These are phyloP conservation scores for Channa argus DNA, from an alignment of 2,113 vertebrate species.

Conservation along the genomic window DNA sequence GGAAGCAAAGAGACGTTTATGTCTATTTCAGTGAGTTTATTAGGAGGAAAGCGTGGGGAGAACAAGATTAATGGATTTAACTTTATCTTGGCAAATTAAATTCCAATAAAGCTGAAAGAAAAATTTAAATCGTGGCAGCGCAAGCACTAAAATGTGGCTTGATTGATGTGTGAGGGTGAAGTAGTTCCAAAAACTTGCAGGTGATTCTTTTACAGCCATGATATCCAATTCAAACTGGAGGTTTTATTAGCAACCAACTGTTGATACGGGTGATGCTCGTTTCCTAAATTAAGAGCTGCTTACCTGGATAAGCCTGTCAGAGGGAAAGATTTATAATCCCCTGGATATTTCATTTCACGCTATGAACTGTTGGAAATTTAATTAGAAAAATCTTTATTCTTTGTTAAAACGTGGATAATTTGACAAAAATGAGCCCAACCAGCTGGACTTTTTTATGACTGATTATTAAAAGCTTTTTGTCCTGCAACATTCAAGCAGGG, in stretches of 20 bases:
- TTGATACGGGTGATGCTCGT: constrained; percentile 71
- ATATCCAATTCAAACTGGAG: constrained; percentile 69
- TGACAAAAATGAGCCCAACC: constrained; percentile 40
- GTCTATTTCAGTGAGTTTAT: constrained; percentile 72
- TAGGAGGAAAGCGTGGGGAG: constrained; percentile 65
- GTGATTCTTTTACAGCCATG: constrained; percentile 80
- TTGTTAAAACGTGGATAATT: constrained; percentile 59
- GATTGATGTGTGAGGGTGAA: constrained; percentile 69
- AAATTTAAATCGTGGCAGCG: constrained; percentile 68
- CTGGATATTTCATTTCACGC: constrained; percentile 59
- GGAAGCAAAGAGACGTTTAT: constrained; percentile 50
- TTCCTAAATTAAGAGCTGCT: constrained; percentile 75
- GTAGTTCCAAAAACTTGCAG: constrained; percentile 75
- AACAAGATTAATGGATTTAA: constrained; percentile 74
- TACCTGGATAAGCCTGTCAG: constrained; percentile 65
- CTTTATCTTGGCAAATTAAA: constrained; percentile 83
- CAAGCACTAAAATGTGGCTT: constrained; percentile 67
- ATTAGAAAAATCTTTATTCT: constrained; percentile 43
- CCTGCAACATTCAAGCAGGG: not conserved
- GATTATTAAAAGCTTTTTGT: no score
- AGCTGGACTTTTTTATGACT: constrained; percentile 14
- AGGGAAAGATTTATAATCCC: constrained; percentile 66
- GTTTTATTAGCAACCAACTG: constrained; percentile 73
- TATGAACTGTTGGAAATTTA: constrained; percentile 57
- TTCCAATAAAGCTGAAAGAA: constrained; percentile 80